Conservation (phyloP, 2,888 invertebrate genomes). For the Suillia variegata region DNA sequence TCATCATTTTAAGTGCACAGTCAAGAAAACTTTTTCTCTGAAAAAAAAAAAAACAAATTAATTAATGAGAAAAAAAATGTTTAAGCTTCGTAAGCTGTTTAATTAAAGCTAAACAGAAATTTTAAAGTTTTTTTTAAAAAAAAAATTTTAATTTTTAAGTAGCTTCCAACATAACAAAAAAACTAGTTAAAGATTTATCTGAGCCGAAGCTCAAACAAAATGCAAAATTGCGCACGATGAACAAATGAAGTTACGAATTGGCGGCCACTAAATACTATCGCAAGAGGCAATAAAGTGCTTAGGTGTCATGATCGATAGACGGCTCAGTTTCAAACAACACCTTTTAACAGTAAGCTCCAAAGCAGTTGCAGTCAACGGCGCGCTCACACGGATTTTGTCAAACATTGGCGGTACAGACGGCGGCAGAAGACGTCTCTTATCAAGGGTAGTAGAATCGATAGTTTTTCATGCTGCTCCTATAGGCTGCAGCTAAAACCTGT, state of each 20-base stretch:
- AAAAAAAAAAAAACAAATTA: conserved; percentile 2
- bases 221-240: no score
- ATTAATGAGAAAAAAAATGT: no score
- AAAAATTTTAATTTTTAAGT: no score
- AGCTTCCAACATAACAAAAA: no score
- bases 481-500: background rate
- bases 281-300: background rate
- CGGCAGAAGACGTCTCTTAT: background rate
- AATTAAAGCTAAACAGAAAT: no score
- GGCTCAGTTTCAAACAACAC: background rate
- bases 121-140: no score
- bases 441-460: background rate
- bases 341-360: background rate
- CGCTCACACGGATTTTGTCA: background rate
- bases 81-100: no score
- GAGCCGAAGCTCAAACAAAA: no score
- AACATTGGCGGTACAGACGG: background rate
- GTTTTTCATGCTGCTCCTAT: background rate
- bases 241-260: no score
- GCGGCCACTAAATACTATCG: no score
- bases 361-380: background rate
- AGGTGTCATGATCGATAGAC: background rate
- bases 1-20: conserved; percentile 72
- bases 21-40: conserved; percentile 67
- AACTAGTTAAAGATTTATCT: no score